Base-by-base conservation (phyloP, 2,888 invertebrate species). In the Drosophila parthenogenetica region DNA sequence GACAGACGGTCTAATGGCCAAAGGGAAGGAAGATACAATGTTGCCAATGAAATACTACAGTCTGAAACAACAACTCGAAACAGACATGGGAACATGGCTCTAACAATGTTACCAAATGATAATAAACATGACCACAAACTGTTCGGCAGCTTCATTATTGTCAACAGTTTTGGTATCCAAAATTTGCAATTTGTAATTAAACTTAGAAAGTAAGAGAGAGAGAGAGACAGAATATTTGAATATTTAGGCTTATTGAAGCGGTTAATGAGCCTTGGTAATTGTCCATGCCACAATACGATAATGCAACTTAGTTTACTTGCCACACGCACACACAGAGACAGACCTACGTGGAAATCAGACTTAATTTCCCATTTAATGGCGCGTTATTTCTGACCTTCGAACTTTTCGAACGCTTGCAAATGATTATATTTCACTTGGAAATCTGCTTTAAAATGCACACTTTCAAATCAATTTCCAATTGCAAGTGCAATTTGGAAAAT, bases 401-500 rank as follows among this genome's bases (percentile, higher is more conserved):
- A 19, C 19, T 19, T 19, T 19, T 19, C n/a, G 5, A 22, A 22
- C 29, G 29, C 8, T 8, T 29, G 8, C 29, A 29, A 43, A 22
- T 25, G 37, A 60, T 61, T 66, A 57, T 40, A 67, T 72, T 68
- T 62, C 19, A 43, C 19, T 19, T 43, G 25, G 40, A 19, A 32
- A 37, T 40, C 50, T 50, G 39, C 40, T 57, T 8, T 14, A 42
- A 57, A 53, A 40, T 62, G 62, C 62, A 62, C 59, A 61, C 73
- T 77, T 51, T 69, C 73, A 74, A 86, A 81, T 85, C 87, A 74
- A 71, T 73, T 73, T 55, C 45, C 63, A 14, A 87, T 79, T 76
- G 81, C 57, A 71, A 76, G 71, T 75, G 78, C 77, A 87, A 89
- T 89, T 87, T 89, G 69, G 65, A 61, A 87, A 89, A 87, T 89